Evolutionary conservation across 2,113 vertebrate species (phyloP), one percentile per base, ranked within the genome.

Genomic region (Phyllopteryx taeniolatus): DNA sequence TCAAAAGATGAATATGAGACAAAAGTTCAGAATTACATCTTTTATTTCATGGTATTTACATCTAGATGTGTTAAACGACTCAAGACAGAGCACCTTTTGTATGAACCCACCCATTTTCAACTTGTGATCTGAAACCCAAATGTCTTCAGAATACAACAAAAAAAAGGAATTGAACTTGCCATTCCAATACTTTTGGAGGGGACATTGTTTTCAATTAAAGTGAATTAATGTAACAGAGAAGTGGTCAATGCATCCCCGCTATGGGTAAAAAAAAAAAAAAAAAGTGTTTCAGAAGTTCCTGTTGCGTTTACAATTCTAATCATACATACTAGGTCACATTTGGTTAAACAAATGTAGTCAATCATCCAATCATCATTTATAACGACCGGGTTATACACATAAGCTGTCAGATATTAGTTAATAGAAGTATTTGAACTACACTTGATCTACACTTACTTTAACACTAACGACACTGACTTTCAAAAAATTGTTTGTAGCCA

Each of bases 401-500:
- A 17, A 14, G 12, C 57, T 5, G 13, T 60, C 57, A 60, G 27
- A 33, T 60, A 33, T 33, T 33, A 31, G n/a, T 11, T 57, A 11
- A 22, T 57, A 57, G n/a, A 60, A 60, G 57, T 33, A 60, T 33
- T 60, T 60, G 57, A 60, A 60, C 57, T 60, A 4, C 57, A 7
- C 31, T 33, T 27, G 15, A 15, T 33, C 27, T 60, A 60, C 63
- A 20, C 63, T 83, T 78, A 54, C 72, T 79, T 78, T 68, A 74
- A 80, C 62, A 74, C 46, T 20, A 65, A 79, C 78, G 73, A 80
- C 62, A 74, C 46, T 20, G 62, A 79, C 78, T 85, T 71, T 79
- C 65, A 74, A 71, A 75, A 66, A 86, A 80, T 82, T 76, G 75
- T 65, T 86, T 83, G 80, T 81, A 89, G 80, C 85, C 88, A 82